Evolutionary conservation across 2,797 vertebrate species (phyloP).

Genomic region (Sarcophilus harrisii): DNA sequence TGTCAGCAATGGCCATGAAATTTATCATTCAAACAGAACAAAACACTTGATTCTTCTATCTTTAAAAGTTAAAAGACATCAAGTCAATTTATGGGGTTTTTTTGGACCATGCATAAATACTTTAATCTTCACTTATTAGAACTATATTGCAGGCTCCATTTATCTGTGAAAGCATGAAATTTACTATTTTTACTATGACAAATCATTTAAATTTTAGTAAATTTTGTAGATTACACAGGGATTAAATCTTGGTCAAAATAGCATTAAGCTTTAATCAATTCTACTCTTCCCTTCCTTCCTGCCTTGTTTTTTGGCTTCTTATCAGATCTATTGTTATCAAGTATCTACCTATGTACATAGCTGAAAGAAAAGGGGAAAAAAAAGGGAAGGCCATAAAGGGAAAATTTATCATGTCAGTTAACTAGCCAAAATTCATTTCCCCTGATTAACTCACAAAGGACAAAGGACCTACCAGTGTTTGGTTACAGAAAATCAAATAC

Average conservation of each 20-base stretch:
- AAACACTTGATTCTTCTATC: background rate
- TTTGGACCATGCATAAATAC: background rate
- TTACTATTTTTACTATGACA: background rate
- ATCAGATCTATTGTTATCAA: background rate
- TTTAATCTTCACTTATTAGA: background rate
- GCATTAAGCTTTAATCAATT: background rate
- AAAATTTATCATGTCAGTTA: background rate
- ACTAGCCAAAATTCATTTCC: background rate
- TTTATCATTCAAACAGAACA: background rate
- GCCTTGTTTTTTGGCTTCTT: background rate
- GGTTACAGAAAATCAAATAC: background rate
- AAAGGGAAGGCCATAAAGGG: background rate
- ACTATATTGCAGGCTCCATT: background rate
- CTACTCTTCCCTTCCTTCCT: rapidly evolving
- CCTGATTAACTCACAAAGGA: background rate
- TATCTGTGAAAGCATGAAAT: background rate
- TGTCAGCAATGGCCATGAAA: background rate
- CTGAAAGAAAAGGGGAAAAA: background rate
- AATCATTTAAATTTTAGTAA: background rate
- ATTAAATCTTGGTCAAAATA: background rate
- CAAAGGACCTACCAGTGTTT: background rate
- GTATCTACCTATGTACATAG: background rate
- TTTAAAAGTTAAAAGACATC: background rate
- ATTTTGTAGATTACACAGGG: background rate
- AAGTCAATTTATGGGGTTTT: background rate